Evolutionary conservation across 2,888 invertebrate species (phyloP).

Genomic region (Dryobotodes eremita): DNA sequence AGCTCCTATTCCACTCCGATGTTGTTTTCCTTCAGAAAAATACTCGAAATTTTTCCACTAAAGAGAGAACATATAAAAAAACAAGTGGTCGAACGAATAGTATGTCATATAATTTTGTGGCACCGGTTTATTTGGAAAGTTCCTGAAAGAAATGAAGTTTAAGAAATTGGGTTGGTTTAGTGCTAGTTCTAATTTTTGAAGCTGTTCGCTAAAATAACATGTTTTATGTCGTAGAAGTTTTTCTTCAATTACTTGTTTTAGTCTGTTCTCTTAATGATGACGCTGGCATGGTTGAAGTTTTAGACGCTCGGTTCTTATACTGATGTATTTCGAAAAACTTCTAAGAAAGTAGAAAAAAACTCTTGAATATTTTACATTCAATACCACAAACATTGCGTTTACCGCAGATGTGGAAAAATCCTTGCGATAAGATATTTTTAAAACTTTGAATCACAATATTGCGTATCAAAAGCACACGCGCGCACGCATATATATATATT

Average conservation of each 20-base stretch:
- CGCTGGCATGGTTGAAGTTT: constrained; percentile 4
- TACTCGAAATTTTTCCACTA: constrained; percentile 50
- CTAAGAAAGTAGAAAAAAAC: not conserved
- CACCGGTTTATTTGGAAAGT: constrained; percentile 55
- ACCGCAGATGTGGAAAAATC: not conserved
- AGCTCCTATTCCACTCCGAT: constrained; percentile 54
- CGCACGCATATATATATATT: no score
- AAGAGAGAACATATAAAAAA: constrained; percentile 60
- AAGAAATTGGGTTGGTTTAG: constrained; percentile 57
- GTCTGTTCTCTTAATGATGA: not conserved
- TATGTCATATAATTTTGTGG: constrained; percentile 66
- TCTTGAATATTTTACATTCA: not conserved
- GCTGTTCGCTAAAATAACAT: constrained; percentile 24
- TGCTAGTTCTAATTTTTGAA: constrained; percentile 49
- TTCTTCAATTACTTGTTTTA: constrained; percentile 23
- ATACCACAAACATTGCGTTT: not conserved
- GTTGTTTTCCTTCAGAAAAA: constrained; percentile 66
- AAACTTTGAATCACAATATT: not conserved
- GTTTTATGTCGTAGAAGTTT: constrained; percentile 32
- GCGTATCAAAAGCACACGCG: not conserved
- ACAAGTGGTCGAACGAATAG: constrained; percentile 58
- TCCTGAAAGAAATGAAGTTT: constrained; percentile 52
- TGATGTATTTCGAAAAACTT: constrained; percentile 3
- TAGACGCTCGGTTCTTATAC: constrained; percentile 9
- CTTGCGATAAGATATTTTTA: not conserved